Conservation (phyloP, 2,113 vertebrate genomes). For the Daphoenositta chrysoptera region DNA sequence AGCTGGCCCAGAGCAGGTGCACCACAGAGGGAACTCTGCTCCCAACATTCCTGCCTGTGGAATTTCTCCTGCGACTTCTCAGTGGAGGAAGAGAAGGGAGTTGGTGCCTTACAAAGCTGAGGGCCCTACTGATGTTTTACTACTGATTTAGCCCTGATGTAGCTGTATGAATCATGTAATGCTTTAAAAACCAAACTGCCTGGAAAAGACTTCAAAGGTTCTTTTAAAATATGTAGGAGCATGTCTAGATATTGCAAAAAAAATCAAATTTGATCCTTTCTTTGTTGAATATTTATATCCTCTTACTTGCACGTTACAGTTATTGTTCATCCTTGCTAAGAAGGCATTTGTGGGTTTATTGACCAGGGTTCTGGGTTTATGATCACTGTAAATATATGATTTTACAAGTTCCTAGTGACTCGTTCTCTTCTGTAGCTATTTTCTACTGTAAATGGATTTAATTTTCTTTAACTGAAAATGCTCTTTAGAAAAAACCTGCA, state of each 20-base stretch:
- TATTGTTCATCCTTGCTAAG: background rate
- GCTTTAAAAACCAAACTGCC: background rate
- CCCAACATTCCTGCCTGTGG: background rate
- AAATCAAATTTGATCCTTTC: background rate
- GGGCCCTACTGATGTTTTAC: background rate
- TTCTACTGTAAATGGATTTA: background rate
- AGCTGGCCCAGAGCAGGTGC: background rate
- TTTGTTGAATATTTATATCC: slow-evolving; percentile 33
- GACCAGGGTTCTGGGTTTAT: background rate
- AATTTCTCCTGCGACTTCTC: background rate
- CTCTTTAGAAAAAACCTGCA: background rate
- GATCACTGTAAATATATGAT: background rate
- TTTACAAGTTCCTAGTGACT: slow-evolving; percentile 17
- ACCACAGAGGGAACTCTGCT: rapidly evolving
- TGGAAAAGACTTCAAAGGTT: background rate
- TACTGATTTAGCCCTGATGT: background rate
- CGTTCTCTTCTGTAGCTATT: background rate
- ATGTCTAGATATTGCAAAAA: background rate
- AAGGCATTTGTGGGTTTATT: background rate
- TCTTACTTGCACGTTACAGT: background rate
- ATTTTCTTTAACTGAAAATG: background rate
- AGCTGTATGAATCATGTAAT: background rate
- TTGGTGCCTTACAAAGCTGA: background rate
- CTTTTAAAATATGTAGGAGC: background rate
- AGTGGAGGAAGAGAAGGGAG: background rate